Evolutionary conservation across 2,888 invertebrate genomes (phyloP).

Genomic region (Pardosa pseudoannulata): DNA sequence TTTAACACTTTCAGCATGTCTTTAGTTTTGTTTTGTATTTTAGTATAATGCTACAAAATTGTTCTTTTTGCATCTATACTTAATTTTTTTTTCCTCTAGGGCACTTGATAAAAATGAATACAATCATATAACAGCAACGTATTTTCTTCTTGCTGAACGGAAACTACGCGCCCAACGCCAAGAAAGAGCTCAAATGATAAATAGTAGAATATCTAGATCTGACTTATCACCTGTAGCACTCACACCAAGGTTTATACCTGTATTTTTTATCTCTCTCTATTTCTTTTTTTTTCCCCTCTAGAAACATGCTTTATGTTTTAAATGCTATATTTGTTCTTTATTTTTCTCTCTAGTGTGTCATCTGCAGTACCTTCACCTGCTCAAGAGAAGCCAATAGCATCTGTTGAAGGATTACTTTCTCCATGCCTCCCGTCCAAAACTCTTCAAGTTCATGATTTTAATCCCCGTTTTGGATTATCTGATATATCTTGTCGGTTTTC

Average conservation of each 20-base stretch:
- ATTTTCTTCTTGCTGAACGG: slow-evolving; percentile 95
- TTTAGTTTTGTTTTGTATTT: too few species aligned
- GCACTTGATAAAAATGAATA: slow-evolving; percentile 96
- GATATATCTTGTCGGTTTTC: slow-evolving; percentile 31
- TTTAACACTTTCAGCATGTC: too few species aligned
- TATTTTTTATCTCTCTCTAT: neutral
- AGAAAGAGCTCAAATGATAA: slow-evolving; percentile 79
- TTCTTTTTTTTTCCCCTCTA: neutral
- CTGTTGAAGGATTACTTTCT: slow-evolving; percentile 69
- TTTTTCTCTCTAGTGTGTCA: slow-evolving; percentile 49
- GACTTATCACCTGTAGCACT: slow-evolving; percentile 78
- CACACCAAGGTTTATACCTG: slow-evolving; percentile 77
- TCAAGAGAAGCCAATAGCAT: slow-evolving; percentile 70
- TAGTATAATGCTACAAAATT: neutral
- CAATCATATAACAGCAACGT: slow-evolving; percentile 98
- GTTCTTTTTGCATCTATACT: too few species aligned
- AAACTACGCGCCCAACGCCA: slow-evolving; percentile 88
- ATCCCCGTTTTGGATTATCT: slow-evolving; percentile 29
- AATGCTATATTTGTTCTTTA: neutral
- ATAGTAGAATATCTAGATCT: slow-evolving; percentile 78
- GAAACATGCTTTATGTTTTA: too few species aligned
- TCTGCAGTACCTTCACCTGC: slow-evolving; percentile 72
- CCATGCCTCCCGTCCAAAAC: slow-evolving; percentile 66
- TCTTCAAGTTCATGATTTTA: slow-evolving; percentile 48
- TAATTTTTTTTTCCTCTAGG: slow-evolving; percentile 80